phyloP scores from a whole-genome alignment of 2,888 invertebrate species.

The Eupithecia subfuscata region DNA sequence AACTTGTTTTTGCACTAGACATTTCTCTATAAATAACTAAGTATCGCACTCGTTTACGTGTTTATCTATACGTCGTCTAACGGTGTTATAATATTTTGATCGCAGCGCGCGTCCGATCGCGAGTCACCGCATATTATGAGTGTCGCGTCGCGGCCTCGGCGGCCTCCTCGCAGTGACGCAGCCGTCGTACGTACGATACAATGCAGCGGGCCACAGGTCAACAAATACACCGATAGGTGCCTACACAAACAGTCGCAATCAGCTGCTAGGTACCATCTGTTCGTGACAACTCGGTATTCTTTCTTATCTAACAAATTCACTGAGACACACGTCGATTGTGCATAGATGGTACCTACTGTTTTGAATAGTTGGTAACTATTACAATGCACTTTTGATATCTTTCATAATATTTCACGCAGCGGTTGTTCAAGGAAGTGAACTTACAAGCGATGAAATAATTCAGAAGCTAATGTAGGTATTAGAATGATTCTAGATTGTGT shows the following conservation, averaged over 20 bases:
- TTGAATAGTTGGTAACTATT: slow-evolving; percentile 3
- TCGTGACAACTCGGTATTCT: slow-evolving; percentile 46
- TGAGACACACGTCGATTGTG: neutral
- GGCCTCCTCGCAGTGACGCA: slow-evolving; percentile 27
- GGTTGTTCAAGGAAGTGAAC: neutral
- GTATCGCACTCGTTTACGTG: slow-evolving; percentile 30
- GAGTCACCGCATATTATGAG: slow-evolving; percentile 25
- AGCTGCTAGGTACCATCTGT: slow-evolving; percentile 22
- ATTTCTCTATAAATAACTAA: slow-evolving; percentile 51
- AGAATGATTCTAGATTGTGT: too few relatives aligned
- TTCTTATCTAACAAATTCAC: slow-evolving; percentile 32
- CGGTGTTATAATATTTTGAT: slow-evolving; percentile 35
- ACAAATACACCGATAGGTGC: slow-evolving; percentile 42
- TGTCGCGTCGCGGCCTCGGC: neutral
- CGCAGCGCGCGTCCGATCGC: slow-evolving; percentile 20
- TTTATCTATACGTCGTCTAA: slow-evolving; percentile 30
- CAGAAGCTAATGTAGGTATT: too few relatives aligned
- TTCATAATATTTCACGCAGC: neutral
- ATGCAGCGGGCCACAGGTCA: slow-evolving; percentile 40
- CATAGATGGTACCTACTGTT: neutral
- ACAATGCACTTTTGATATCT: neutral
- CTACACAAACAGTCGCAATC: neutral
- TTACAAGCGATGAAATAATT: neutral
- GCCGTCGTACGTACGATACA: slow-evolving; percentile 55
- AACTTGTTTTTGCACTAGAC: slow-evolving; percentile 58